Conservation (phyloP, 1,140 invertebrate genomes). For the Campoletis sonorensis region DNA sequence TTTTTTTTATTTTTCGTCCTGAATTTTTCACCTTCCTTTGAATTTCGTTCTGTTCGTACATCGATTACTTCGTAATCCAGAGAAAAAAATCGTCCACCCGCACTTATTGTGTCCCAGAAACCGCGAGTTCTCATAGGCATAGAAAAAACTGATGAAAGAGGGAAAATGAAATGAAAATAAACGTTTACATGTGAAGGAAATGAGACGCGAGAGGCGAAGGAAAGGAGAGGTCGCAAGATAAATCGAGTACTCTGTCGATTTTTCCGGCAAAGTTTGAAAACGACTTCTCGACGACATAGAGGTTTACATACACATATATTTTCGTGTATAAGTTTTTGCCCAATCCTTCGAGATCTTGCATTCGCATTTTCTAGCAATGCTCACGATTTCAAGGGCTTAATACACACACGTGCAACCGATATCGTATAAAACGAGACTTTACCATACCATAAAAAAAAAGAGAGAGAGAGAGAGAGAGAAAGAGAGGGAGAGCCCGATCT, state of each 20-base stretch:
- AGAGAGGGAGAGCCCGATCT: constrained; percentile 18
- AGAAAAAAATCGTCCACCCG: not conserved
- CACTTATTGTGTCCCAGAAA: not conserved
- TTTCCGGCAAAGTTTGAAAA: constrained; percentile 52
- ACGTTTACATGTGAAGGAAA: not conserved
- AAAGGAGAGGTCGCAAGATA: not conserved
- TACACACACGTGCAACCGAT: not conserved
- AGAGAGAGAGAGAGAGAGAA: not conserved
- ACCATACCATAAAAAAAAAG: too few species aligned
- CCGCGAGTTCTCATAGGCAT: not conserved
- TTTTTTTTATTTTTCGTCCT: too few species aligned
- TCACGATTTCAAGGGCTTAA: constrained; percentile 1
- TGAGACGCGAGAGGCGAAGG: not conserved
- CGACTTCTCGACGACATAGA: constrained; percentile 48
- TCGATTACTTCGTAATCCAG: not conserved
- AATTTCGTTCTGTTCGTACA: not conserved
- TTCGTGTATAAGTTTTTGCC: constrained; percentile 10
- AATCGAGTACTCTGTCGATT: constrained; percentile 25
- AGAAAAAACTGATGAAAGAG: not conserved
- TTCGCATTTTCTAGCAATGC: not conserved
- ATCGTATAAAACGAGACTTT: constrained; percentile 29
- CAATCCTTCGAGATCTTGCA: not conserved
- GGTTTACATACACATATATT: not conserved
- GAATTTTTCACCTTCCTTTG: too few species aligned
- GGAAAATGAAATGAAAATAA: not conserved